Conservation (phyloP, 92 coral and sea anemone genomes). For the Meandrina meandrites region DNA sequence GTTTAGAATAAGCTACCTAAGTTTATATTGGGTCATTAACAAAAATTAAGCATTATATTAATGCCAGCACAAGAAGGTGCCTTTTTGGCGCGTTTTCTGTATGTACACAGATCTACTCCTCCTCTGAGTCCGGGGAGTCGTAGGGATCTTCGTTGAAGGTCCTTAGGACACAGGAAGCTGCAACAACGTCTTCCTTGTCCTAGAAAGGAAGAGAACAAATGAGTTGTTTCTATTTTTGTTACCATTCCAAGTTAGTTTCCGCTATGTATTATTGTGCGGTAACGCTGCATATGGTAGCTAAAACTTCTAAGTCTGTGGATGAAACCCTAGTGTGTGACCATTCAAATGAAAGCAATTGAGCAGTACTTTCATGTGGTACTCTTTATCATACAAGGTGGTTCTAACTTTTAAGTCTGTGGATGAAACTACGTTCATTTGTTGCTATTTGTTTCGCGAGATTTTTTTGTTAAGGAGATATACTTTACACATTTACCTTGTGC, state of each 20-base stretch:
- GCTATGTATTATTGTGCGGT: neutral
- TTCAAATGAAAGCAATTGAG: neutral
- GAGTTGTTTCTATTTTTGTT: neutral
- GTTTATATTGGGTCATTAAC: neutral
- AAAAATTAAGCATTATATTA: neutral
- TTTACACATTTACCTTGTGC: constrained; percentile 33
- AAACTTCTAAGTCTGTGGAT: neutral
- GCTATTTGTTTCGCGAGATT: neutral
- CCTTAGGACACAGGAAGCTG: constrained; percentile 89
- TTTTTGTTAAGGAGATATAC: neutral
- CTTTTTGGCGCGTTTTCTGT: constrained; percentile 7
- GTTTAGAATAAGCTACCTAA: constrained; percentile 12
- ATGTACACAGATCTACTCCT: constrained; percentile 52
- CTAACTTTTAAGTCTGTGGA: neutral
- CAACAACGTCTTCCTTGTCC: constrained; percentile 86
- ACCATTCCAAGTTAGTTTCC: neutral
- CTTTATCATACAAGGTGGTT: neutral
- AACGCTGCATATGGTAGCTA: neutral
- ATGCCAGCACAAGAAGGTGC: neutral
- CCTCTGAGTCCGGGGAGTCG: constrained; percentile 83
- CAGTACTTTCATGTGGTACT: neutral
- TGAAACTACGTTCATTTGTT: neutral
- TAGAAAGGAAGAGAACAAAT: neutral
- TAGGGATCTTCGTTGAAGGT: constrained; percentile 87
- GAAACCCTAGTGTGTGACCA: neutral